Evolutionary conservation across 2,888 invertebrate species (phyloP), one percentile per base, ranked within the genome.

Genomic region (Scotopteryx bipunctaria): DNA sequence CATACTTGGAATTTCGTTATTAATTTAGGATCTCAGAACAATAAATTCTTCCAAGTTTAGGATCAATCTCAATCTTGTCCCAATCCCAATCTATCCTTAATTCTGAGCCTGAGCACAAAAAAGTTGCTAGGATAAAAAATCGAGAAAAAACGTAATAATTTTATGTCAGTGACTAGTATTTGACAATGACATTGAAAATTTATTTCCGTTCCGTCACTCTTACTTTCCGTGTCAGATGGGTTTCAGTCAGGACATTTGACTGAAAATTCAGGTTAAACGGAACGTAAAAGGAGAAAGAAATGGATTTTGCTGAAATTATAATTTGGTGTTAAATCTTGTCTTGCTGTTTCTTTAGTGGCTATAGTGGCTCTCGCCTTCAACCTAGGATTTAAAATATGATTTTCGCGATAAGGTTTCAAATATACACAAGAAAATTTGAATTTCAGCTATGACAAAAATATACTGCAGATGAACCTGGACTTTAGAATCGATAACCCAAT

Each of bases 401-500:
- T 29, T 37, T 36, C 19, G 14, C 42, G 9, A n/a, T 13, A 8
- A 27, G n/a, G 5, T 8, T 14, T 1, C 11, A 31, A 17, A 17
- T 13, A 4, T 3, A 6, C 36, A 16, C 5, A 15, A 11, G 2
- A 38, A 5, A 21, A 2, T 8, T 15, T 21, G 17, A 1, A 13
- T 14, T 23, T 23, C 9, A 16, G 23, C 21, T 33, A 9, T 27
- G 15, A 32, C 15, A 33, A 23, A 42, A 37, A 42, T 42, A 29
- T 33, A 40, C 53, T 66, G 59, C 66, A 64, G 70, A 41, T 38
- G 82, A 80, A 83, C 82, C n/a, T 81, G 82, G 81, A 83, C 82
- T 81, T 81, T 83, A 79, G 82, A 87, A 88, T 88, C 88, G 74
- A 89, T 88, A 86, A 80, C 81, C 76, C 78, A 78, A 67, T 78